These are phyloP conservation scores for Sericinus montela DNA, from an alignment of 2,888 invertebrate species.

Conservation along the genomic window DNA sequence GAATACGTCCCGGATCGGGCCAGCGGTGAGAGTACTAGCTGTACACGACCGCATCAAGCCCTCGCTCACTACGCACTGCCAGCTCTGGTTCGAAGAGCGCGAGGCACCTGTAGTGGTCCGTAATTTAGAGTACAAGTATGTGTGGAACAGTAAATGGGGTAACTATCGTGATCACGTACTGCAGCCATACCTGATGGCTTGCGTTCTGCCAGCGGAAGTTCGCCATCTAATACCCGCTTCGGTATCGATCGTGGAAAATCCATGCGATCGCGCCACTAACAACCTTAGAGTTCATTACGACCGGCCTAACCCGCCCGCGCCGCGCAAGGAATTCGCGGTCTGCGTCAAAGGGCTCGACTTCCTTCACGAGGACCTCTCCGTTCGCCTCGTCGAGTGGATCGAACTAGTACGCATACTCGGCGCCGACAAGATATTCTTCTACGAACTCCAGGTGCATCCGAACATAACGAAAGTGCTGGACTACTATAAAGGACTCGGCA, in stretches of 20 bases:
- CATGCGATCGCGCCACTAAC: conserved; percentile 92
- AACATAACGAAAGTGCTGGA: conserved; percentile 91
- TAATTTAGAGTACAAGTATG: conserved; percentile 94
- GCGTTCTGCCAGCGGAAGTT: conserved; percentile 89
- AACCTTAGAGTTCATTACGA: conserved; percentile 91
- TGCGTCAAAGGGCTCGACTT: conserved; percentile 97
- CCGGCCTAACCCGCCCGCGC: conserved; percentile 75
- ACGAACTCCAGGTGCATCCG: conserved; percentile 93
- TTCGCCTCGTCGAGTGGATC: conserved; percentile 95
- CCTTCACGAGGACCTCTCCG: conserved; percentile 93
- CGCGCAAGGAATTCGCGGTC: conserved; percentile 90
- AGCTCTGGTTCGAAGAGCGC: conserved; percentile 93
- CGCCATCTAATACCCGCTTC: conserved; percentile 87
- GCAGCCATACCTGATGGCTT: conserved; percentile 94
- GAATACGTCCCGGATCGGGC: conserved; percentile 87
- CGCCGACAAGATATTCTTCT: conserved; percentile 94
- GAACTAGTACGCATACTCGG: conserved; percentile 92
- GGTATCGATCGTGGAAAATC: conserved; percentile 90
- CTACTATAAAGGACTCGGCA: conserved; percentile 82
- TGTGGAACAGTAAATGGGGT: conserved; percentile 97
- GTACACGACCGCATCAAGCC: conserved; percentile 96
- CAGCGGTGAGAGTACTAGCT: conserved; percentile 89
- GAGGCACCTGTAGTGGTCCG: conserved; percentile 89
- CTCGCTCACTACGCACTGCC: conserved; percentile 89
- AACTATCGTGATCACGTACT: conserved; percentile 94